Evolutionary conservation across 2,113 vertebrate species (phyloP).

Genomic region (Scatophagus argus): DNA sequence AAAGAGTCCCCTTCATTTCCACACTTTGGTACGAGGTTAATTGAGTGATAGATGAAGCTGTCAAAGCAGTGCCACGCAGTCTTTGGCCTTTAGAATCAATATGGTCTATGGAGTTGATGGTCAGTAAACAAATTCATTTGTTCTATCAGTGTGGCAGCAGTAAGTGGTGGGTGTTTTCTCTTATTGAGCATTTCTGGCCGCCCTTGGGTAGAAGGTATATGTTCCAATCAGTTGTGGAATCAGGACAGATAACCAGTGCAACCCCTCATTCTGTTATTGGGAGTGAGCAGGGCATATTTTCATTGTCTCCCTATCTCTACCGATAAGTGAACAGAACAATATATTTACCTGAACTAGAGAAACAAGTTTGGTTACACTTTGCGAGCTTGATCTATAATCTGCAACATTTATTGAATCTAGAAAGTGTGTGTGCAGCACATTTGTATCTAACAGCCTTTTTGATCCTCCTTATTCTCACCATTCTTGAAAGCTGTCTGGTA

Average conservation of each 20-base stretch:
- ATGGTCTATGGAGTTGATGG: slow-evolving; percentile 37
- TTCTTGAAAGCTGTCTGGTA: background rate
- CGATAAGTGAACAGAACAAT: slow-evolving; percentile 4
- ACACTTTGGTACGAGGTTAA: slow-evolving; percentile 37
- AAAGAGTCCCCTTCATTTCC: slow-evolving; percentile 30
- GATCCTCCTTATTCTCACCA: background rate
- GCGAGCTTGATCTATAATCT: slow-evolving; percentile 13
- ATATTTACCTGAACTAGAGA: slow-evolving; percentile 11
- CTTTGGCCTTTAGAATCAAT: slow-evolving; percentile 55
- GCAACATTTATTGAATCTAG: background rate
- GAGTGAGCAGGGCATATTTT: background rate
- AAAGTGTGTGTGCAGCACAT: background rate
- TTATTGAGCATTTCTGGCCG: slow-evolving; percentile 42
- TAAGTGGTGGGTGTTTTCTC: slow-evolving; percentile 48
- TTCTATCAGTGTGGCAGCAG: slow-evolving; percentile 36
- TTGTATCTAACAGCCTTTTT: slow-evolving; percentile 2
- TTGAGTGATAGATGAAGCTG: slow-evolving; percentile 70
- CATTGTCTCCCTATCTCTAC: background rate
- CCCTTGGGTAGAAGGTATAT: slow-evolving; percentile 30
- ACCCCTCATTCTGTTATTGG: slow-evolving; percentile 29
- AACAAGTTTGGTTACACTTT: background rate
- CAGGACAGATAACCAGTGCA: slow-evolving; percentile 42
- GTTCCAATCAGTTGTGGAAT: slow-evolving; percentile 49
- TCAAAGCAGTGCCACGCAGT: slow-evolving; percentile 44
- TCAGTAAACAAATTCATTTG: slow-evolving; percentile 74